These are phyloP conservation scores for Scelioninae gen. 2 DNA, from an alignment of 2,888 invertebrate species.

Conservation along the genomic window DNA sequence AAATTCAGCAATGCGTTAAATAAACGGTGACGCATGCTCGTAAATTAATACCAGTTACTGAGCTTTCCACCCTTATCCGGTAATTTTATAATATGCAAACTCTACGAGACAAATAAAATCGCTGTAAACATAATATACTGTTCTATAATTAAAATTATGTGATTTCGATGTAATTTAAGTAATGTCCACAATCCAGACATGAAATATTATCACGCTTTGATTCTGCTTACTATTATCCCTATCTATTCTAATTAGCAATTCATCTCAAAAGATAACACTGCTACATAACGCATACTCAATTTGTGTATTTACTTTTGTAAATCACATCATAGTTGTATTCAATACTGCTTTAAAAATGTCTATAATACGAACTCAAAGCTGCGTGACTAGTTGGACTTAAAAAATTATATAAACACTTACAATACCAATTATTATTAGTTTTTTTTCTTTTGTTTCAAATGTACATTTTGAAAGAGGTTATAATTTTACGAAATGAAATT, in stretches of 20 bases:
- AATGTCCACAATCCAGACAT: slow-evolving; percentile 18
- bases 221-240: slow-evolving; percentile 24
- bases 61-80: slow-evolving; percentile 56
- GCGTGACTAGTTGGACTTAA: slow-evolving; percentile 6
- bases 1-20: slow-evolving; percentile 63
- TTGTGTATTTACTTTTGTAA: slow-evolving; percentile 17
- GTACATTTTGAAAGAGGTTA: neutral
- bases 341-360: too few species aligned
- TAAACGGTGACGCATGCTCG: slow-evolving; percentile 64
- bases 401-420: slow-evolving; percentile 13
- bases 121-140: slow-evolving; percentile 58
- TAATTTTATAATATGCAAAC: slow-evolving; percentile 61
- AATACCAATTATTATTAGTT: slow-evolving; percentile 1
- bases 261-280: slow-evolving; percentile 1
- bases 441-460: neutral
- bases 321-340: too few species aligned
- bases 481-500: neutral
- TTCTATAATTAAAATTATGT: slow-evolving; percentile 60
- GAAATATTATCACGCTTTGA: slow-evolving; percentile 2
- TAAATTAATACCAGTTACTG: slow-evolving; percentile 63
- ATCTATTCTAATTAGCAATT: slow-evolving; percentile 23
- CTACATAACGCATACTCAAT: slow-evolving; percentile 16
- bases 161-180: slow-evolving; percentile 42
- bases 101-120: slow-evolving; percentile 59
- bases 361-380: too few species aligned